phyloP scores from a whole-genome alignment of 1,140 invertebrate species.

The Idris sp. region DNA sequence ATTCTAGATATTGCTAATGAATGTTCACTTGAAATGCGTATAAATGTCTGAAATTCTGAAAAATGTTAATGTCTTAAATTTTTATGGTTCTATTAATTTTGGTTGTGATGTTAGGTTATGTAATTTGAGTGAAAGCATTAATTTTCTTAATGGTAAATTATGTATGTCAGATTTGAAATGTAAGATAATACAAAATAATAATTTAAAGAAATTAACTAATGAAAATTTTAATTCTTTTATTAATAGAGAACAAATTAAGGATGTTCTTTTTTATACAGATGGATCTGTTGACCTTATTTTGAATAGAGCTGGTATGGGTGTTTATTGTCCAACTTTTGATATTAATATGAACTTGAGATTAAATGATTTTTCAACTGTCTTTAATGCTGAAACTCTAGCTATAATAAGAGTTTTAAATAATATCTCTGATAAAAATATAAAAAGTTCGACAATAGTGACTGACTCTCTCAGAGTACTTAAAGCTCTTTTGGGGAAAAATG shows the following conservation, averaged over 20 bases:
- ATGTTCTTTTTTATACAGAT: neutral
- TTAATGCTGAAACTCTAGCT: constrained; percentile 4
- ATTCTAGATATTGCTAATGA: neutral
- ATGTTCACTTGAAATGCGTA: neutral
- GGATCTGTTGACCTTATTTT: neutral
- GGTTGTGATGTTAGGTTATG: too few species aligned
- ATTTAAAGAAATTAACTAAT: neutral
- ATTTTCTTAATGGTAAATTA: too few species aligned
- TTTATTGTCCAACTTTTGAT: neutral
- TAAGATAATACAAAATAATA: too few species aligned
- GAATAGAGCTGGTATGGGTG: constrained; percentile 6
- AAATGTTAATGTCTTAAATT: too few species aligned
- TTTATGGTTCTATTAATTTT: too few species aligned
- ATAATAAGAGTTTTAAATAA: neutral
- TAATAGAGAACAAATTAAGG: neutral
- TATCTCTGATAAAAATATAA: neutral
- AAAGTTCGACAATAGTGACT: neutral
- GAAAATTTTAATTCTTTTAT: neutral
- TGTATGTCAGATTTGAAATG: too few species aligned
- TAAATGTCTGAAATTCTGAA: too few species aligned
- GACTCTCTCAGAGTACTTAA: neutral
- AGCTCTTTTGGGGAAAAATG: too few species aligned
- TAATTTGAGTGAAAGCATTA: too few species aligned
- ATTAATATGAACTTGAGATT: neutral
- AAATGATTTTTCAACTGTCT: neutral